These are phyloP conservation scores for Heteromyza rotundicornis DNA, from an alignment of 2,888 invertebrate species.

Conservation along the genomic window DNA sequence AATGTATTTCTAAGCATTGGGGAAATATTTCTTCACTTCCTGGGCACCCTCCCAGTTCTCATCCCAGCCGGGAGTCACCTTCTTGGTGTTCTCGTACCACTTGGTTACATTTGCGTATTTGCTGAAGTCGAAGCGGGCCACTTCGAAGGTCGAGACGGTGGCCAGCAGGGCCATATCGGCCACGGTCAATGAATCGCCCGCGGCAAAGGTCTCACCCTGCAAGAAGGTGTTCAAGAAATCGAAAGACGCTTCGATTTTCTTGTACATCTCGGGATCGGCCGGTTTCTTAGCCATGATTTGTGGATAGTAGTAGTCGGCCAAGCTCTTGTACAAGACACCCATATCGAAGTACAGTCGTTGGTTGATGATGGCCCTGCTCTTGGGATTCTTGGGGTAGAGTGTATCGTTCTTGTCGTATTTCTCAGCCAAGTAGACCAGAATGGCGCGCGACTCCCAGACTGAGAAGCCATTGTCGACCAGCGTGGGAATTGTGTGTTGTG, in stretches of 20 bases:
- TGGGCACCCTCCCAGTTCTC: conserved; percentile 64
- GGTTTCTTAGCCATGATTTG: conserved; percentile 67
- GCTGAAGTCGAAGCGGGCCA: conserved; percentile 70
- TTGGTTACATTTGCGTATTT: conserved; percentile 71
- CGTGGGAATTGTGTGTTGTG: conserved; percentile 82
- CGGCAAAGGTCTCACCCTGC: conserved; percentile 70
- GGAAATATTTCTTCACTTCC: conserved; percentile 65
- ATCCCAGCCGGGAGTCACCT: conserved; percentile 66
- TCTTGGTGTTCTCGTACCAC: conserved; percentile 73
- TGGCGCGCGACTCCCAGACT: conserved; percentile 83
- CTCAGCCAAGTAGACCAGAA: conserved; percentile 76
- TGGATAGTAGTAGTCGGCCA: conserved; percentile 72
- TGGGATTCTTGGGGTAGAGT: conserved; percentile 75
- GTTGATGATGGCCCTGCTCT: conserved; percentile 75
- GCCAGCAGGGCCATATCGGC: conserved; percentile 76
- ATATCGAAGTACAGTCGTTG: conserved; percentile 80
- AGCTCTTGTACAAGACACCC: conserved; percentile 73
- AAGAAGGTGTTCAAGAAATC: conserved; percentile 73
- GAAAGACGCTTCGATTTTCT: conserved; percentile 71
- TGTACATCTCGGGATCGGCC: conserved; percentile 70
- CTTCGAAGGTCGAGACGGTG: conserved; percentile 73
- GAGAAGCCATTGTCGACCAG: conserved; percentile 79
- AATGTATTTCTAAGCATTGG: too few species aligned
- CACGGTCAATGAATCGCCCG: conserved; percentile 75
- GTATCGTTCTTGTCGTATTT: conserved; percentile 78